These are phyloP conservation scores for Amphiprion clarkii DNA, from an alignment of 2,797 vertebrate species.

Conservation along the genomic window DNA sequence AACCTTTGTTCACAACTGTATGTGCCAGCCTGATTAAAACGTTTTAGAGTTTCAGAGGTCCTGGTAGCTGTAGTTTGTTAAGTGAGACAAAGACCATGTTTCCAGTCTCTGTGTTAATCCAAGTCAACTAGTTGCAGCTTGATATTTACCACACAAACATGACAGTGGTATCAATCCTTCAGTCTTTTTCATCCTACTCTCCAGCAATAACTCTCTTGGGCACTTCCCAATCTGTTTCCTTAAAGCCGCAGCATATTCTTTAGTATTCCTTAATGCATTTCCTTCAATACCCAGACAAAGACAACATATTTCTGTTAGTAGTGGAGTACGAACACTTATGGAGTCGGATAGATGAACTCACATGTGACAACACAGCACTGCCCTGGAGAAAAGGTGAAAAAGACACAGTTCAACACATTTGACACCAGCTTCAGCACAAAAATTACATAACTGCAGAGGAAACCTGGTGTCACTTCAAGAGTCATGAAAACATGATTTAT, in stretches of 20 bases:
- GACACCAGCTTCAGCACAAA: constrained; percentile 18
- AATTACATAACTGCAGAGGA: constrained; percentile 24
- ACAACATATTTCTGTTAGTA: constrained; percentile 46
- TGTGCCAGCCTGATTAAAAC: background rate
- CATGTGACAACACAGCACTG: constrained; percentile 84
- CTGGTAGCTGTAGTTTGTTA: no score
- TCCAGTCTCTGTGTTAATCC: background rate
- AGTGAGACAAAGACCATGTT: background rate
- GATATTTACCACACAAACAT: background rate
- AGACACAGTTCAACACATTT: constrained; percentile 46
- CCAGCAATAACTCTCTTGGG: background rate
- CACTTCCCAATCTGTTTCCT: background rate
- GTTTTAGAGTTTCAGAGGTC: background rate
- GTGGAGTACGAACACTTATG: constrained; percentile 13
- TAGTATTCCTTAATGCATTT: constrained; percentile 12
- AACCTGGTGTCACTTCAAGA: constrained; percentile 15
- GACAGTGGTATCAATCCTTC: background rate
- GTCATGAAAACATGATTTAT: constrained; percentile 13
- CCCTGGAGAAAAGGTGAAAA: constrained; percentile 72
- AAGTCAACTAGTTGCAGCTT: background rate
- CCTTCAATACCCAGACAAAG: constrained; percentile 18
- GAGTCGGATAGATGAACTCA: constrained; percentile 76
- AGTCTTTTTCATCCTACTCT: background rate
- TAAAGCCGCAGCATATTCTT: background rate
- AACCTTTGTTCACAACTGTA: no score